Conservation (phyloP, 2,888 invertebrate genomes). For the Bimastos eiseni region DNA sequence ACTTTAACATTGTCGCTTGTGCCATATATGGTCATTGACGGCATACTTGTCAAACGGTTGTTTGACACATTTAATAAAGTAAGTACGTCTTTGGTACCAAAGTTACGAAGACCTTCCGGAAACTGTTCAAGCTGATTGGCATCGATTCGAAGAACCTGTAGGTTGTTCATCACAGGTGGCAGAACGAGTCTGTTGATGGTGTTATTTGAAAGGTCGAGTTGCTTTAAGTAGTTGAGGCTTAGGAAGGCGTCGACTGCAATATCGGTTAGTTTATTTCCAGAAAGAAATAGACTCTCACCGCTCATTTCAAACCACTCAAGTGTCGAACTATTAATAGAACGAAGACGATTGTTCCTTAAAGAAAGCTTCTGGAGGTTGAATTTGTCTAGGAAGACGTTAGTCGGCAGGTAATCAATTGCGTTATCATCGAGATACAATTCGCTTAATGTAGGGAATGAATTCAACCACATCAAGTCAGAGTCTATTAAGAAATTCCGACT, state of each 20-base stretch:
- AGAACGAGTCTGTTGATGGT: not conserved
- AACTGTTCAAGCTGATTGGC: not conserved
- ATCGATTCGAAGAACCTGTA: constrained; percentile 9
- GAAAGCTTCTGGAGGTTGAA: constrained; percentile 21
- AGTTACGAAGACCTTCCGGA: not conserved
- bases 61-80: not conserved
- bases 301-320: constrained; percentile 20
- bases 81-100: not conserved
- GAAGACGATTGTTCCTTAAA: not conserved
- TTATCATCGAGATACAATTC: constrained; percentile 18
- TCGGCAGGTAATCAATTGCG: not conserved
- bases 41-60: not conserved
- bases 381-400: not conserved
- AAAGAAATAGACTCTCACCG: not conserved
- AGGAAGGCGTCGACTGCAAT: not conserved
- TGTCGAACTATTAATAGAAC: not conserved
- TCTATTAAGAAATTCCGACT: not conserved
- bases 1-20: not conserved
- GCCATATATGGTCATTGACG: not conserved
- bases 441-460: not conserved
- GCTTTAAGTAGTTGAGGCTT: not conserved
- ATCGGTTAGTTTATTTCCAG: constrained; percentile 14
- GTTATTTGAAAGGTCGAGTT: not conserved
- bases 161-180: not conserved
- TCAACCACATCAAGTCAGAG: not conserved